Percentiles rank a stretch among this genome's conserved stretches.
Conservation (phyloP, 53 echinoderm and acorn worm species). For the Astropecten irregularis region DNA sequence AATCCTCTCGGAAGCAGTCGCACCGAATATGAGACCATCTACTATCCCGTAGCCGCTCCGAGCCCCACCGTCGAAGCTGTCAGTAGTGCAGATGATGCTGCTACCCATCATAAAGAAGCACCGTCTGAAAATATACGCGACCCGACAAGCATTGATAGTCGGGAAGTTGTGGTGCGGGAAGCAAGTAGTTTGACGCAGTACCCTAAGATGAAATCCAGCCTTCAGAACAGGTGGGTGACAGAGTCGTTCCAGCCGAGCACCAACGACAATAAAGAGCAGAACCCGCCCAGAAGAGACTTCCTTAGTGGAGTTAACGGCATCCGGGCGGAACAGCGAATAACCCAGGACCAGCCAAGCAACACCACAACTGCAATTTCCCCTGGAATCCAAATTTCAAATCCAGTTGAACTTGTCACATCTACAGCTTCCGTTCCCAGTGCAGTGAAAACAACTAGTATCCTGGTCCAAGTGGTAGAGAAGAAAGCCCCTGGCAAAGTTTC, state of each 20-base stretch:
- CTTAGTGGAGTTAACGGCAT: neutral
- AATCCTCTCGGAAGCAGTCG: neutral
- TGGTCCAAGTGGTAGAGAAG: too few relatives aligned
- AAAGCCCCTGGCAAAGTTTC: too few relatives aligned
- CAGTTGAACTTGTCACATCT: too few relatives aligned
- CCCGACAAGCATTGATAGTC: neutral
- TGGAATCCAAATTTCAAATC: too few relatives aligned
- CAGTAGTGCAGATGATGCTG: too few relatives aligned
- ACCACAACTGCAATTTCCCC: neutral
- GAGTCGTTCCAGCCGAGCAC: neutral
- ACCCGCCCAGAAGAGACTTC: neutral
- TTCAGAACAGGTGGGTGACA: slow-evolving; percentile 19
- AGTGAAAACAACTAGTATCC: neutral
- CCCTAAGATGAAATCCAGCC: slow-evolving; percentile 24
- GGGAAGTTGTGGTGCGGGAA: neutral
- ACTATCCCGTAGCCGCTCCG: neutral
- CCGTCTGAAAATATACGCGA: neutral
- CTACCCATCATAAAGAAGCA: neutral
- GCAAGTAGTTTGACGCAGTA: neutral
- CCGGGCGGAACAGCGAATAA: neutral
- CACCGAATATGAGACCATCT: too few relatives aligned
- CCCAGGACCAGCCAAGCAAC: neutral
- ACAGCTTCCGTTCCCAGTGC: neutral
- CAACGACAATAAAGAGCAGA: too few relatives aligned
- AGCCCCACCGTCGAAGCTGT: neutral